Conservation (phyloP, 2,888 invertebrate species). For the Agapetus fuscipes region DNA sequence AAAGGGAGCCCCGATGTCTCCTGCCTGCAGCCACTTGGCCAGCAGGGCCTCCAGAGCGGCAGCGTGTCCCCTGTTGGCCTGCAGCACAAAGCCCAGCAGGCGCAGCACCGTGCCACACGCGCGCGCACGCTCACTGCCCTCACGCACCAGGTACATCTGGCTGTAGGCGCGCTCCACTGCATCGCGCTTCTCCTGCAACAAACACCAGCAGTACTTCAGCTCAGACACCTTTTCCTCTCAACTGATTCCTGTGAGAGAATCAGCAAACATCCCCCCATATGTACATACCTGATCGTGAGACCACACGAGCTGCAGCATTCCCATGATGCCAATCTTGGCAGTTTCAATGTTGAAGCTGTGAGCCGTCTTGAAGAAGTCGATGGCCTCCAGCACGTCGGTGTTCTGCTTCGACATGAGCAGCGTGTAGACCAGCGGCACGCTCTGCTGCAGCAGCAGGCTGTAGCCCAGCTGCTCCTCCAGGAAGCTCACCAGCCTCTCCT, state of each 20-base stretch:
- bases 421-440: conserved; percentile 53
- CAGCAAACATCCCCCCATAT: too few relatives aligned
- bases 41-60: conserved; percentile 37
- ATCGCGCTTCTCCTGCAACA: conserved; percentile 48
- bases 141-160: conserved; percentile 53
- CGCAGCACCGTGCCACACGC: conserved; percentile 32
- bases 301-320: conserved; percentile 72
- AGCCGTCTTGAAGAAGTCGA: conserved; percentile 78
- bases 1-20: conserved; percentile 35
- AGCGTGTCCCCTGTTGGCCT: conserved; percentile 36
- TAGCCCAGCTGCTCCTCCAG: conserved; percentile 55
- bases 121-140: conserved; percentile 40
- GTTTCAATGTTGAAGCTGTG: conserved; percentile 69
- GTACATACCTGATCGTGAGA: conserved; percentile 68
- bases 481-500: conserved; percentile 59
- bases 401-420: conserved; percentile 63
- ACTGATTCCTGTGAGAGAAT: too few relatives aligned
- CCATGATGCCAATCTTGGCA: conserved; percentile 59
- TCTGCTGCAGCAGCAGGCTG: conserved; percentile 30
- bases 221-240: too few relatives aligned
- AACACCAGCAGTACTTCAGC: too few relatives aligned
- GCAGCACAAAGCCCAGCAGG: conserved; percentile 29
- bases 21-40: conserved; percentile 36
- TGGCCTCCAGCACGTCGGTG: conserved; percentile 79
- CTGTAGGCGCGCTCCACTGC: conserved; percentile 71